phyloP scores from a whole-genome alignment of 2,113 vertebrate genomes.

The Petrocephalus zakoni region DNA sequence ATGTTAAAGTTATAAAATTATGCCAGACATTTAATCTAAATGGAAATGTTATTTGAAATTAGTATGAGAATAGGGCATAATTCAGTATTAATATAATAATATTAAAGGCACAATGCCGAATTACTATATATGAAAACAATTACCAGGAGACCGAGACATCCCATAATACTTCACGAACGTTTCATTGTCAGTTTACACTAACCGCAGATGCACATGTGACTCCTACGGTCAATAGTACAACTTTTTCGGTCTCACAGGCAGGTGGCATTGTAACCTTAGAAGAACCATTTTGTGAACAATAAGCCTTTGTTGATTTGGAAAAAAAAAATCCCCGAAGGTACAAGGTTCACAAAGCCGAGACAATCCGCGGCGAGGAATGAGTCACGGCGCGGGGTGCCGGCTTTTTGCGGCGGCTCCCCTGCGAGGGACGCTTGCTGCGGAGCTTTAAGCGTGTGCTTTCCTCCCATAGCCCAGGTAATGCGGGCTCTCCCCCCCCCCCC shows the following conservation, averaged over 20 bases:
- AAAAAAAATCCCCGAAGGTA: neutral
- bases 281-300: neutral
- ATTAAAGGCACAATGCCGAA: neutral
- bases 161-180: neutral
- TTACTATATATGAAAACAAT: neutral
- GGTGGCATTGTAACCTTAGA: constrained; percentile 1
- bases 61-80: neutral
- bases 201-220: neutral
- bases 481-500: neutral
- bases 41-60: neutral
- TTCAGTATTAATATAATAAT: neutral
- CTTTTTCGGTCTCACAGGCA: neutral
- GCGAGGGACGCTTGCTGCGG: neutral
- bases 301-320: neutral
- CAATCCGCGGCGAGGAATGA: neutral
- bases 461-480: neutral
- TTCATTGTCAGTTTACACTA: neutral
- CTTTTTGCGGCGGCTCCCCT: neutral
- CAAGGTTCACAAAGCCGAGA: neutral
- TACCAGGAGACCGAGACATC: neutral
- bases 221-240: neutral
- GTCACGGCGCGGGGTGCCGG: neutral
- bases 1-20: neutral
- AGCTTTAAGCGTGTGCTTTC: neutral
- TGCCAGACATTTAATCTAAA: neutral